Evolutionary conservation across 2,888 invertebrate genomes (phyloP).

Genomic region (Syrista parreyssii): DNA sequence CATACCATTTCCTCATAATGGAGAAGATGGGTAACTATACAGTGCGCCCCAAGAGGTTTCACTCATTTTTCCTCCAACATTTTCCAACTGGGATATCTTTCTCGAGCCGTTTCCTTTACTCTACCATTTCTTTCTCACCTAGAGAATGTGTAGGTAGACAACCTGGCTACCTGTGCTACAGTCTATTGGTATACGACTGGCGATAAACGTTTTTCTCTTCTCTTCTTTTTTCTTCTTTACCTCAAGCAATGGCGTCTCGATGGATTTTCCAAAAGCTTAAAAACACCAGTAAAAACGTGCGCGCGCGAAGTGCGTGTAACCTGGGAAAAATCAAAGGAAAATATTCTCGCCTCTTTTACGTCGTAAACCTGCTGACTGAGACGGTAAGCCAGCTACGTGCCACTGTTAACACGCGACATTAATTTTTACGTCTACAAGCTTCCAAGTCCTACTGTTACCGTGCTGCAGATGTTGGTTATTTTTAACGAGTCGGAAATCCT

Average conservation of each 20-base stretch:
- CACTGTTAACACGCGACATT: neutral
- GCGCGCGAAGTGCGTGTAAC: neutral
- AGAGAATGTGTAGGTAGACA: neutral
- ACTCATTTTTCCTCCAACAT: neutral
- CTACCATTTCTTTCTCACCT: neutral
- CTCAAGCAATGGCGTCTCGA: neutral
- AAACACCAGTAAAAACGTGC: neutral
- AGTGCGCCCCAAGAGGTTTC: neutral
- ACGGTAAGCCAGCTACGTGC: neutral
- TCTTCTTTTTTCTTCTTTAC: neutral
- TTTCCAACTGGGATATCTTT: neutral
- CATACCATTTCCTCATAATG: neutral
- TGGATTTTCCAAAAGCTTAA: neutral
- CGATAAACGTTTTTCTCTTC: neutral
- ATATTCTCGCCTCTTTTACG: neutral
- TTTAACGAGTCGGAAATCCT: neutral
- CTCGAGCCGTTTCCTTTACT: neutral
- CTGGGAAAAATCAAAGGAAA: neutral
- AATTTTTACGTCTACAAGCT: neutral
- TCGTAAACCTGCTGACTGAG: neutral
- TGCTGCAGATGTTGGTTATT: neutral
- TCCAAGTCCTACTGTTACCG: neutral
- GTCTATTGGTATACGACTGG: neutral
- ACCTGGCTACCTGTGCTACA: neutral
- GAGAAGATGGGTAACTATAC: neutral